Evolutionary conservation across 2,888 invertebrate genomes (phyloP), one percentile per base, ranked within the genome.

Genomic region (Bibio marci): DNA sequence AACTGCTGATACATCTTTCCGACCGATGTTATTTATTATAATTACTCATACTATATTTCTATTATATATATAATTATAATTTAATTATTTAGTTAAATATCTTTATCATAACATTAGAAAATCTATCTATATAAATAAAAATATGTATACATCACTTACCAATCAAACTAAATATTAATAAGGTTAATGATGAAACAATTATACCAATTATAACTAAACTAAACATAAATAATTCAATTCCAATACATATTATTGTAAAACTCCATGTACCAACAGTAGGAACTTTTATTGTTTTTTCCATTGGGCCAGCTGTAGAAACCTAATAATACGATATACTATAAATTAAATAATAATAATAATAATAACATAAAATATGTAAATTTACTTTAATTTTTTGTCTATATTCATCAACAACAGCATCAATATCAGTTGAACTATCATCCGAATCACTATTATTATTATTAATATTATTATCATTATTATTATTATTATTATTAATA

Each of bases 401-500:
- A 51, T 80, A 81, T 52, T 80, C 80, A 50, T 79, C 78, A 1
- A 81, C 80, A 13, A 76, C 76, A 2, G 77, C 77, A 53, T 81
- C 81, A 39, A 81, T 79, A 50, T 81, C 81, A 2, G 80, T 80
- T 1, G 77, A 78, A 45, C 73, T 76, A 44, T 75, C 75, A 44
- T 75, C 75, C 18, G 74, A 75, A 43, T 74, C 75, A n/a, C 72
- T 71, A 46, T 70, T 70, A 15, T 65, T 73, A 33, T 14, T 44
- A 55, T 26, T 53, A 55, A 19, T 11, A 3, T 27, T 35, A 17
- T 27, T 19, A n/a, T 38, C 34, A 3, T 22, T 19, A 54, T 28
- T 38, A 41, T 43, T 28, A 30, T 6, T 22, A 6, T 22, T 4
- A 6, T 6, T 22, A 22, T 4, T 6, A 4, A 8, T 6, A 22